Evolutionary conservation across 2,113 vertebrate species (phyloP).

Genomic region (Otus sunia): DNA sequence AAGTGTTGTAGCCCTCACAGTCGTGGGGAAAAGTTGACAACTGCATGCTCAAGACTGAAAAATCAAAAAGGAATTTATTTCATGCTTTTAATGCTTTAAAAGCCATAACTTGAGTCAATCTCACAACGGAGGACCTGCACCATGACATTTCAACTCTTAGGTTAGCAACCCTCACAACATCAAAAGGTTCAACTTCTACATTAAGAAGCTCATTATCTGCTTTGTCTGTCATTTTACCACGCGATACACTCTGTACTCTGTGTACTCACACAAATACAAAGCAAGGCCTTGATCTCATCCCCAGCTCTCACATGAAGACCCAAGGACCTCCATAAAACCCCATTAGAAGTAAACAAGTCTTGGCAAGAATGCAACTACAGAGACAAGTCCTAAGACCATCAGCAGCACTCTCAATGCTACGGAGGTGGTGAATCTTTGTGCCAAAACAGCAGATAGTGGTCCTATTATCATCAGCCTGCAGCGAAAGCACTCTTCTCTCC

Average conservation of each 20-base stretch:
- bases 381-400: background rate
- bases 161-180: background rate
- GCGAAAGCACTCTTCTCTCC: background rate
- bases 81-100: background rate
- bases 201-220: background rate
- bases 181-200: background rate
- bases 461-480: background rate
- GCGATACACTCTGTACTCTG: background rate
- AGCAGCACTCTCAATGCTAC: background rate
- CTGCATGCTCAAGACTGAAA: background rate
- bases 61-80: background rate
- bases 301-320: background rate
- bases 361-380: background rate
- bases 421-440: background rate
- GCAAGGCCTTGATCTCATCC: background rate
- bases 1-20: background rate
- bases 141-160: background rate
- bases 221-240: background rate
- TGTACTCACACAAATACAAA: background rate
- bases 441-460: accelerated
- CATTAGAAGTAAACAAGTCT: background rate
- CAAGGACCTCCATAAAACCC: background rate
- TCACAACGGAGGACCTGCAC: background rate
- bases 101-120: background rate
- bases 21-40: background rate